These are phyloP conservation scores for Calliphora vomitoria DNA, from an alignment of 2,888 invertebrate species.

Conservation along the genomic window DNA sequence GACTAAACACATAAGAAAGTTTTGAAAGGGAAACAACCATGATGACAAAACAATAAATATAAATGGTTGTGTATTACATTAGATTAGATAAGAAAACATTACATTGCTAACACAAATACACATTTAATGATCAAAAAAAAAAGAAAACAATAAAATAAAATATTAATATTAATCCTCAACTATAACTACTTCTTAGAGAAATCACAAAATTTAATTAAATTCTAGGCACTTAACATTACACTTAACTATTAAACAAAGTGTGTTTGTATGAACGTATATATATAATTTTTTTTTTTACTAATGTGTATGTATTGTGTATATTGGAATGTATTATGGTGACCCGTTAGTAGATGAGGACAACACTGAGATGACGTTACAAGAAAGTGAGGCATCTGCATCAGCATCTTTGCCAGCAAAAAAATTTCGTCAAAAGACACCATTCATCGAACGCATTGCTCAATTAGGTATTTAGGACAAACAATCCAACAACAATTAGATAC, in stretches of 20 bases:
- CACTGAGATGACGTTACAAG: conserved; percentile 75
- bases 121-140: not conserved
- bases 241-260: not conserved
- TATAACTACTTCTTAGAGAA: not conserved
- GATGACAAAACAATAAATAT: not conserved
- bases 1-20: not conserved
- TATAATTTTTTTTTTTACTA: not conserved
- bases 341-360: conserved; percentile 66
- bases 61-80: conserved; percentile 11
- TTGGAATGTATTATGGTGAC: conserved; percentile 36
- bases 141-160: not conserved
- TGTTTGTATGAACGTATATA: conserved; percentile 32
- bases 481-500: conserved; percentile 1
- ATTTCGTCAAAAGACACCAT: conserved; percentile 83
- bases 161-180: not conserved
- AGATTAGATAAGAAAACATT: not conserved
- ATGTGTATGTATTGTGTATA: conserved; percentile 44
- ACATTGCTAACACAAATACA: not conserved
- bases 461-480: conserved; percentile 80
- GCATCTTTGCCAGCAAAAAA: conserved; percentile 78
- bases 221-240: not conserved
- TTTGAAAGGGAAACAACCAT: not conserved
- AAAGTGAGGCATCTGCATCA: conserved; percentile 47
- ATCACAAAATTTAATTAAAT: not conserved
- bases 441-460: conserved; percentile 83